Conservation (phyloP, 2,888 invertebrate species). For the Hedychridium roseum region DNA sequence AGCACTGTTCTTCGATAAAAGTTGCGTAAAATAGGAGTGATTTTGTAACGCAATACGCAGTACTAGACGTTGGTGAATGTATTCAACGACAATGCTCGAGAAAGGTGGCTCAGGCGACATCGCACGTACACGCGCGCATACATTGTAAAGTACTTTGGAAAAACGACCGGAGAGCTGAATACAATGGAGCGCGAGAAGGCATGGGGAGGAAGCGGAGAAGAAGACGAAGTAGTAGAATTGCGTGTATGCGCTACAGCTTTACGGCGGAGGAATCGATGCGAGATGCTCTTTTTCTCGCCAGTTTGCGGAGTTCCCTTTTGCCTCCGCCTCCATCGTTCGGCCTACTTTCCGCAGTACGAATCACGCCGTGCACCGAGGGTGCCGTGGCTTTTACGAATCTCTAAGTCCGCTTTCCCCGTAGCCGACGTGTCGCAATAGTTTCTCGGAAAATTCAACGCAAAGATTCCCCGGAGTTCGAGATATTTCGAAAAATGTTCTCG, state of each 20-base stretch:
- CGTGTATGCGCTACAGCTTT: conserved; percentile 6
- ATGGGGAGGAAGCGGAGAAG: conserved; percentile 16
- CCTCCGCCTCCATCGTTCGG: not conserved
- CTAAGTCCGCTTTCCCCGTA: not conserved
- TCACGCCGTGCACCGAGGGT: no score
- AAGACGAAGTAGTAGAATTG: no score
- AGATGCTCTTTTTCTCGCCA: conserved; percentile 8
- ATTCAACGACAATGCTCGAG: no score
- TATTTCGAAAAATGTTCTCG: no score
- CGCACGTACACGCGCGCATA: conserved; percentile 1
- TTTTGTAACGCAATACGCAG: no score
- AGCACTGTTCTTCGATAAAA: no score
- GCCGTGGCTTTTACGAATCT: no score
- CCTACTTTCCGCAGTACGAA: not conserved
- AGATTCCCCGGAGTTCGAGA: no score
- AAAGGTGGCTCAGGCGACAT: conserved; percentile 1
- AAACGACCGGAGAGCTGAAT: conserved; percentile 17
- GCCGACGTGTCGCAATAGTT: no score
- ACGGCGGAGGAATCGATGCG: conserved; percentile 12
- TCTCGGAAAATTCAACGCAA: no score
- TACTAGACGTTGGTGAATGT: no score
- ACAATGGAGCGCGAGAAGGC: conserved; percentile 26
- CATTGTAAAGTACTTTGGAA: conserved; percentile 29
- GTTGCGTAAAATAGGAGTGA: no score
- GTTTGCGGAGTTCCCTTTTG: not conserved